Evolutionary conservation across 2,113 vertebrate genomes (phyloP).

Genomic region (Xiphophorus maculatus): DNA sequence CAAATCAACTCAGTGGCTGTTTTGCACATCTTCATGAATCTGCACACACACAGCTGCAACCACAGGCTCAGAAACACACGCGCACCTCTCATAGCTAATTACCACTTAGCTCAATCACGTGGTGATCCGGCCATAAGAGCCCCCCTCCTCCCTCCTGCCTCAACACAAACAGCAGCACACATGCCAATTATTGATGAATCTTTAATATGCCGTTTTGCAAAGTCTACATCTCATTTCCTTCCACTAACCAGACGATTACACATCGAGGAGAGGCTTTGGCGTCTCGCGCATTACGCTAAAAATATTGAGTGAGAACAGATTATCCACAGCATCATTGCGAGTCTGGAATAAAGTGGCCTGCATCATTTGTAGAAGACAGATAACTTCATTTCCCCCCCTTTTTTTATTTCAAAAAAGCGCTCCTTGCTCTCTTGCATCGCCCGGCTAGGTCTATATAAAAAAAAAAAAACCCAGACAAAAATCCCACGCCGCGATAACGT

Average conservation of each 20-base stretch:
- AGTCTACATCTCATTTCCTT: conserved; percentile 70
- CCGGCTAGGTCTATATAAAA: conserved; percentile 33
- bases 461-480: conserved; percentile 66
- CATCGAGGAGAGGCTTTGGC: conserved; percentile 17
- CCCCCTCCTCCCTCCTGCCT: conserved; percentile 28
- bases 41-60: conserved; percentile 14
- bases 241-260: conserved; percentile 58
- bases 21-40: conserved; percentile 23
- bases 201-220: conserved; percentile 80
- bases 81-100: conserved; percentile 70
- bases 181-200: conserved; percentile 83
- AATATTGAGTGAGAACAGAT: conserved; percentile 35
- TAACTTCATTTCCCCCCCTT: conserved; percentile 20
- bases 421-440: conserved; percentile 50
- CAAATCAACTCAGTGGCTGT: conserved; percentile 60
- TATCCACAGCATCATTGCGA: conserved; percentile 32
- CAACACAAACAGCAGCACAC: conserved; percentile 76
- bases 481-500: conserved; percentile 77
- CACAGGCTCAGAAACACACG: conserved; percentile 13
- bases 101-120: conserved; percentile 75
- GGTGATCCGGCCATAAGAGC: conserved; percentile 66
- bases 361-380: conserved; percentile 41
- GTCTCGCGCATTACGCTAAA: conserved; percentile 1
- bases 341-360: conserved; percentile 46
- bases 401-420: conserved; percentile 3